Evolutionary conservation across 53 echinoderm and acorn worm genomes (phyloP).

Genomic region (Crossaster papposus): DNA sequence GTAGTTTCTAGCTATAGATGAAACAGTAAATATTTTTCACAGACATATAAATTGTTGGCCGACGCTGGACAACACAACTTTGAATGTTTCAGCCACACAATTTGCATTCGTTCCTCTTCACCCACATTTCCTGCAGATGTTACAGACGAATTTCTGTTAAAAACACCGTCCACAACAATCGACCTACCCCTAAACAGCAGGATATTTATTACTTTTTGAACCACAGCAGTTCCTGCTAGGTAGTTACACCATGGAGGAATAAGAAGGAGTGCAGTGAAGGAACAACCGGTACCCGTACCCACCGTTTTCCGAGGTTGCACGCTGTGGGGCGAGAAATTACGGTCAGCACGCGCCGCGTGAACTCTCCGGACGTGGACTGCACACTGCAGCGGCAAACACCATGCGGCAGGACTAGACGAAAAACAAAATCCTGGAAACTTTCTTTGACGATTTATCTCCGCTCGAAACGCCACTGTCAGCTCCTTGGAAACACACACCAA

Average conservation of each 20-base stretch:
- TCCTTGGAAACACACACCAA: slow-evolving; percentile 2
- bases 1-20: too few species aligned
- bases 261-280: not conserved
- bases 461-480: slow-evolving; percentile 13
- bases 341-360: not conserved
- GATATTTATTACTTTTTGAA: slow-evolving; percentile 1
- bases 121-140: slow-evolving; percentile 42
- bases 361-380: not conserved
- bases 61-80: not conserved
- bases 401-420: not conserved
- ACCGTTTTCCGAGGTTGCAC: not conserved
- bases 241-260: too few species aligned
- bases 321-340: not conserved
- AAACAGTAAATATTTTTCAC: too few species aligned
- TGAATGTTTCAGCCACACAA: not conserved
- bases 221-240: not conserved
- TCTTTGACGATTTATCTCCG: not conserved
- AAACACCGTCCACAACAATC: slow-evolving; percentile 4
- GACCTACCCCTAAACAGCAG: slow-evolving; percentile 22
- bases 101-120: not conserved
- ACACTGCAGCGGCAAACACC: not conserved
- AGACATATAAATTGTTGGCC: not conserved
- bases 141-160: not conserved
- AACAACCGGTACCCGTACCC: too few species aligned
- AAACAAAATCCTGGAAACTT: not conserved